Evolutionary conservation across 2,888 invertebrate genomes (phyloP).

Genomic region (Petrophora chlorosata): DNA sequence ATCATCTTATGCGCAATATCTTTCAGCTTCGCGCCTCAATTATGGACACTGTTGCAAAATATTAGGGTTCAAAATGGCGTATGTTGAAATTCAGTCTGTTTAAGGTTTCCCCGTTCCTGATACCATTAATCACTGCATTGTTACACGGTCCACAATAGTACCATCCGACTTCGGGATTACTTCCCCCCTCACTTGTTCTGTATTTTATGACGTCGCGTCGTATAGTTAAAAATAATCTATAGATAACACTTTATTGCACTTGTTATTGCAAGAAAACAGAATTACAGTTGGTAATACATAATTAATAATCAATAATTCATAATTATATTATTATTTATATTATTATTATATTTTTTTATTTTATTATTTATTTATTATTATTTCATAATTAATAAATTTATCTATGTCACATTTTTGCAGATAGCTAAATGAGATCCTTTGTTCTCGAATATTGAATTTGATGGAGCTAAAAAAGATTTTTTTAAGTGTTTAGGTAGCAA

Average conservation of each 20-base stretch:
- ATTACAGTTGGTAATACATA: too few relatives aligned
- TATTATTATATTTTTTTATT: too few relatives aligned
- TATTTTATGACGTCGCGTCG: constrained; percentile 39
- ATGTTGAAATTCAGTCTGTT: constrained; percentile 24
- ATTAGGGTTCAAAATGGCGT: constrained; percentile 33
- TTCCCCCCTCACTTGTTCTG: constrained; percentile 36
- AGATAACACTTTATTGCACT: too few relatives aligned
- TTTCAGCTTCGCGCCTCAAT: too few relatives aligned
- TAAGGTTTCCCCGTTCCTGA: constrained; percentile 32
- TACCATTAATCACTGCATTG: constrained; percentile 55
- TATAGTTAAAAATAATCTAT: constrained; percentile 46
- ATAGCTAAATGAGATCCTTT: constrained; percentile 36
- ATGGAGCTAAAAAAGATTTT: constrained; percentile 17
- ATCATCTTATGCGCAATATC: constrained; percentile 25
- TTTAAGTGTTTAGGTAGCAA: constrained; percentile 11
- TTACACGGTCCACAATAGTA: constrained; percentile 44
- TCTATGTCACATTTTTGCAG: constrained; percentile 38
- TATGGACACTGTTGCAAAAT: background rate
- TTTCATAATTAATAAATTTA: too few relatives aligned
- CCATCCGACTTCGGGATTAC: constrained; percentile 41
- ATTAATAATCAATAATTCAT: too few relatives aligned
- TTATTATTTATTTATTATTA: too few relatives aligned
- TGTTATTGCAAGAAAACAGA: too few relatives aligned
- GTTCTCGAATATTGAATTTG: constrained; percentile 40
- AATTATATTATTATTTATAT: too few relatives aligned